Evolutionary conservation across 2,888 invertebrate species (phyloP).

Genomic region (Gymnosoma rotundatum): DNA sequence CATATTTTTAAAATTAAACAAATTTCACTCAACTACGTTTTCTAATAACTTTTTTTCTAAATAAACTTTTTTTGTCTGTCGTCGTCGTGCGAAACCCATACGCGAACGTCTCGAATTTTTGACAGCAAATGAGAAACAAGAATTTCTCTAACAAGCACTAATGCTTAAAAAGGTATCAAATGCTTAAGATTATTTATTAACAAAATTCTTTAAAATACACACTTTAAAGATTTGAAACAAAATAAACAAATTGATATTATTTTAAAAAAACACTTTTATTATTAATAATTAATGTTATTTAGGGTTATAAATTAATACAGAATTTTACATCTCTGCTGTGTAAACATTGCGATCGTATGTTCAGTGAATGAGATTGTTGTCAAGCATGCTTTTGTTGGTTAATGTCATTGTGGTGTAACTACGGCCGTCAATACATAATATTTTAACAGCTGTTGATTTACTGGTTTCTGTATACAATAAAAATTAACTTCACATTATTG

Average conservation of each 20-base stretch:
- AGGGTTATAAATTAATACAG: no score
- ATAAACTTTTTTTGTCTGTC: conserved; percentile 49
- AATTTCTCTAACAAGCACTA: conserved; percentile 33
- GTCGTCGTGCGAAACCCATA: conserved; percentile 60
- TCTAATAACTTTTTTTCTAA: conserved; percentile 34
- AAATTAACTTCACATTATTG: neutral
- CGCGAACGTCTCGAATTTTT: conserved; percentile 71
- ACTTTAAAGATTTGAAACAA: no score
- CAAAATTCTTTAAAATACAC: no score
- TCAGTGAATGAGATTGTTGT: neutral
- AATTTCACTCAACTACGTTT: conserved; percentile 58
- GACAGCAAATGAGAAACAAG: conserved; percentile 71
- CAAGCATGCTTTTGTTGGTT: neutral
- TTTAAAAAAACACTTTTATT: no score
- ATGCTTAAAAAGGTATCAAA: neutral
- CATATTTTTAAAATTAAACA: neutral
- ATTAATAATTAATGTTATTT: no score
- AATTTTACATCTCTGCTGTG: neutral
- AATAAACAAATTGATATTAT: no score
- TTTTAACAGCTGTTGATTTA: neutral
- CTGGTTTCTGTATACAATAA: neutral
- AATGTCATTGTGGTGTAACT: neutral
- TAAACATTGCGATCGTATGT: neutral
- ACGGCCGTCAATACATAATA: neutral
- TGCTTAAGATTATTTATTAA: no score